Evolutionary conservation across 1,140 invertebrate genomes (phyloP).

Genomic region (Physella acuta): DNA sequence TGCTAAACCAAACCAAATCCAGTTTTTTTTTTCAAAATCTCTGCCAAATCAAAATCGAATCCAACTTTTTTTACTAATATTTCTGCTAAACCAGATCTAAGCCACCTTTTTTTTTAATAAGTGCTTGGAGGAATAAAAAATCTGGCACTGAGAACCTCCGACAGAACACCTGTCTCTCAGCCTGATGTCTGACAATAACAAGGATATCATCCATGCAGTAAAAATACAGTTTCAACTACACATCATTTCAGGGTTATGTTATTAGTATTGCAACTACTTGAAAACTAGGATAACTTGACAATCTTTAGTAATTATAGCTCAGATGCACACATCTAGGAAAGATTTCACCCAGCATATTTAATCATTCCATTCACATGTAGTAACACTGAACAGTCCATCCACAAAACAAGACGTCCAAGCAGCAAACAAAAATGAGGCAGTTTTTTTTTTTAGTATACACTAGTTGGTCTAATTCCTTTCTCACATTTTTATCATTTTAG

Average conservation of each 20-base stretch:
- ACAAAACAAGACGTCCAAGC: constrained; percentile 15
- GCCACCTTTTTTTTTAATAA: too few species aligned
- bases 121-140: too few species aligned
- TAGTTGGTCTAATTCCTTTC: not conserved
- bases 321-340: constrained; percentile 16
- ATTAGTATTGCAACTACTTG: constrained; percentile 1
- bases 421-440: constrained; percentile 9
- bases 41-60: too few species aligned
- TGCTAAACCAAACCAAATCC: too few species aligned
- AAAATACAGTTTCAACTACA: not conserved
- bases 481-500: too few species aligned
- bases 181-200: too few species aligned
- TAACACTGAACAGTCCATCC: constrained; percentile 13
- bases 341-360: constrained; percentile 4
- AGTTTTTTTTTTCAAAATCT: too few species aligned
- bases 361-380: constrained; percentile 17
- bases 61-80: too few species aligned
- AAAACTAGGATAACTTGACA: not conserved
- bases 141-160: too few species aligned
- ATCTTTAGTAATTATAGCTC: not conserved
- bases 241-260: not conserved
- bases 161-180: too few species aligned
- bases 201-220: constrained; percentile 13
- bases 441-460: not conserved
- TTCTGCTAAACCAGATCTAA: too few species aligned